phyloP scores from a whole-genome alignment of 2,797 vertebrate genomes.

The Huso huso region DNA sequence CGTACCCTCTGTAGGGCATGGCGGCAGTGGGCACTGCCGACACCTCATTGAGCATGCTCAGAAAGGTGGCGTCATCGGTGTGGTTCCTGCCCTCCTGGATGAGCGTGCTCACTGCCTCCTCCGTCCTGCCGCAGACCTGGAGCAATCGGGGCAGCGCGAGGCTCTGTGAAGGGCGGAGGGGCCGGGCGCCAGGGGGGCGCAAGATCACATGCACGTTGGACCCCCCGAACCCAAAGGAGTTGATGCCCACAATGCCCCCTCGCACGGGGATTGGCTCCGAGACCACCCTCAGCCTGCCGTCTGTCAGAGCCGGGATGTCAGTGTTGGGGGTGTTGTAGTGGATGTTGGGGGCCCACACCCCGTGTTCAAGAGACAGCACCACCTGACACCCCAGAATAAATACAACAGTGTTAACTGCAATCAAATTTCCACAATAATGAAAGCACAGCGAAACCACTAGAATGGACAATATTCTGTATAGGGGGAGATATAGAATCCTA shows the following conservation, averaged over 20 bases:
- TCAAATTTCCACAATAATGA: too few species aligned
- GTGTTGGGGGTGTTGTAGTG: conserved; percentile 79
- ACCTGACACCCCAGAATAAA: conserved; percentile 53
- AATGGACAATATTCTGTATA: too few species aligned
- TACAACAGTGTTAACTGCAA: too few species aligned
- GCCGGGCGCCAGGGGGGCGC: conserved; percentile 52
- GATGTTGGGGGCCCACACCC: conserved; percentile 88
- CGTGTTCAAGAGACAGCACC: conserved; percentile 77
- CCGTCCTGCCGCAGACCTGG: conserved; percentile 78
- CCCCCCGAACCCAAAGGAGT: conserved; percentile 94
- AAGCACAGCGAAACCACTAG: too few species aligned
- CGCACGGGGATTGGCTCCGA: conserved; percentile 64
- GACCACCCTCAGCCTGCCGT: conserved; percentile 73
- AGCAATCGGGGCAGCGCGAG: conserved; percentile 55
- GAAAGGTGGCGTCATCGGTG: conserved; percentile 48
- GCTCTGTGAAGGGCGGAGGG: not conserved
- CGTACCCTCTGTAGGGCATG: conserved; percentile 84
- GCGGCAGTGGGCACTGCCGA: conserved; percentile 47
- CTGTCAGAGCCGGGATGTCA: conserved; percentile 74
- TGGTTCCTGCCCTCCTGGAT: conserved; percentile 61
- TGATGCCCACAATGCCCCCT: conserved; percentile 78
- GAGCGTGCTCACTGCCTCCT: conserved; percentile 61
- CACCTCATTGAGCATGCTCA: conserved; percentile 74
- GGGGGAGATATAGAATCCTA: too few species aligned
- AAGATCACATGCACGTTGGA: conserved; percentile 88